Evolutionary conservation across 2,888 invertebrate genomes (phyloP), one percentile per base, ranked within the genome.

Genomic region (Anaspis maculata): DNA sequence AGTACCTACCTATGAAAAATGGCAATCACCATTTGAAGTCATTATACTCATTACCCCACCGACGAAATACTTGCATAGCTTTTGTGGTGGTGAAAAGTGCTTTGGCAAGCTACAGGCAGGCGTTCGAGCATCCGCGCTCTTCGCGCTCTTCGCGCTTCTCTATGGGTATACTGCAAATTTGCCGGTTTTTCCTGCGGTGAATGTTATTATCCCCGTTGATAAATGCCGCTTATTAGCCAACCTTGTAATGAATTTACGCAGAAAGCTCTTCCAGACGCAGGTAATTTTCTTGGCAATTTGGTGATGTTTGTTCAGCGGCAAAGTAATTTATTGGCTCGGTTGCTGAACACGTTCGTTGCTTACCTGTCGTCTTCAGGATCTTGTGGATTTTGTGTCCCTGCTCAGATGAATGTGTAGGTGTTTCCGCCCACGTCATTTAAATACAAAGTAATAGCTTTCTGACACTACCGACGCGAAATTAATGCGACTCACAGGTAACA

Each of bases 201-300:
- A 15, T 29, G 25, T 33, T 12, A 29, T 34, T 25, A 28, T 35
- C 24, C 31, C 10, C 24, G 25, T 44, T 57, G 56, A 56, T 56
- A 57, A 57, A 61, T 59, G 57, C 47, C 42, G 51, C 56, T 59
- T 58, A 60, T 61, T 59, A 60, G 56, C 51, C 54, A 54, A 54
- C 56, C 54, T 54, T 52, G 53, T 56, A 57, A 58, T 56, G 57
- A 58, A 56, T 60, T 59, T 57, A 54, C 54, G 52, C 50, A 42
- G 46, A 21, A 29, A 23, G 15, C 32, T 32, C 19, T 44, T 10
- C 46, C 46, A 52, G 53, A 49, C 54, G 47, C 60, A 61, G 61
- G 62, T 61, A 61, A 62, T 61, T 62, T 62, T 60, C 60, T 52
- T 51, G 56, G 60, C 59, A 59, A 61, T 62, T 62, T 61, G 52